Evolutionary conservation across 2,797 vertebrate genomes (phyloP).

Genomic region (Pangasius larnaudii): DNA sequence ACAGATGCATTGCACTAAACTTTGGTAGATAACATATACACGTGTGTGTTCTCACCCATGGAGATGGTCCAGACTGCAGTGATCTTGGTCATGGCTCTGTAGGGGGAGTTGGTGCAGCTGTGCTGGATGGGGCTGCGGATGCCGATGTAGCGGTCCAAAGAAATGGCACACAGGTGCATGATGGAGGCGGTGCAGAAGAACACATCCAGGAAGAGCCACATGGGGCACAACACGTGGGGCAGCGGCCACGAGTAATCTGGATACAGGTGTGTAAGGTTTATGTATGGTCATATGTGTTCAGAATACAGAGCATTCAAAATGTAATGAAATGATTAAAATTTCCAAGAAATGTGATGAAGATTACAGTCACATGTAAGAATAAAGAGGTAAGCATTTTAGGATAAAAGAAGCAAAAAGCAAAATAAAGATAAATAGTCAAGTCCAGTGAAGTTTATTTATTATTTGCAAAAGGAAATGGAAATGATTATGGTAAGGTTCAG

Average conservation of each 20-base stretch:
- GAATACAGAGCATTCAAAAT: background rate
- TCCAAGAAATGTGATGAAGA: background rate
- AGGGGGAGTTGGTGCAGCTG: conserved; percentile 85
- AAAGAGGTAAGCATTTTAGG: background rate
- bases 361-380: background rate
- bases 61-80: conserved; percentile 87
- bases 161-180: conserved; percentile 89
- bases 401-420: background rate
- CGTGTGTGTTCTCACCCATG: conserved; percentile 72
- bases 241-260: conserved; percentile 86
- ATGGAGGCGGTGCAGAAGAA: conserved; percentile 89
- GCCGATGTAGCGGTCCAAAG: conserved; percentile 86
- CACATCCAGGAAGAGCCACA: conserved; percentile 88
- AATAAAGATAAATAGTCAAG: background rate
- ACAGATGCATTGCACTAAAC: background rate
- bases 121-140: conserved; percentile 88
- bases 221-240: conserved; percentile 82
- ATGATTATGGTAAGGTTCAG: background rate
- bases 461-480: background rate
- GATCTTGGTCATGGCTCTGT: conserved; percentile 87
- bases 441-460: background rate
- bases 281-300: background rate
- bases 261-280: background rate
- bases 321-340: background rate
- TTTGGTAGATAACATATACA: background rate